phyloP scores from a whole-genome alignment of 2,888 invertebrate species.

The Drosophila anomelani region DNA sequence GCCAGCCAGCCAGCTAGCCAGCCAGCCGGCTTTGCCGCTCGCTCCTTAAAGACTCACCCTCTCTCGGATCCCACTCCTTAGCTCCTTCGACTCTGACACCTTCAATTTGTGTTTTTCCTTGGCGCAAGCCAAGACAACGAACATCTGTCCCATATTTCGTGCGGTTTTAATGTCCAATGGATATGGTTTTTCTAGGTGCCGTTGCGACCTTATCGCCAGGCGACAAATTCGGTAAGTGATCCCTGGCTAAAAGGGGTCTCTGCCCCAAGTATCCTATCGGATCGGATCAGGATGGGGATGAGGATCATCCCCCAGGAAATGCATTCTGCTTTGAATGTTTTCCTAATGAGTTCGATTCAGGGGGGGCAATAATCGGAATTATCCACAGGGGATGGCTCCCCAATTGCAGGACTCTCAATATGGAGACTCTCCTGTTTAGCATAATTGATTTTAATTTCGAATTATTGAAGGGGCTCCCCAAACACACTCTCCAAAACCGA shows the following conservation, averaged over 20 bases:
- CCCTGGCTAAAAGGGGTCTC: constrained; percentile 42
- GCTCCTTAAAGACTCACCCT: constrained; percentile 40
- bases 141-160: constrained; percentile 80
- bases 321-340: constrained; percentile 13
- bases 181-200: constrained; percentile 28
- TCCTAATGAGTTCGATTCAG: constrained; percentile 43
- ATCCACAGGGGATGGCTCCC: constrained; percentile 23
- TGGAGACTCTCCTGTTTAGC: constrained; percentile 46
- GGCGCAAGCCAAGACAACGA: constrained; percentile 75
- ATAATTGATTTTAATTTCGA: constrained; percentile 71
- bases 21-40: constrained; percentile 68
- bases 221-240: constrained; percentile 75
- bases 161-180: constrained; percentile 69
- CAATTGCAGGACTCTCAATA: constrained; percentile 24
- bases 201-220: constrained; percentile 57
- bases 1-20: constrained; percentile 66
- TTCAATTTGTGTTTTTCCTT: constrained; percentile 67
- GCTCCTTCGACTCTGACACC: constrained; percentile 63
- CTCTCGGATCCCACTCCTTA: constrained; percentile 41
- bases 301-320: constrained; percentile 43
- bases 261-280: constrained; percentile 27
- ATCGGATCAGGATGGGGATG: constrained; percentile 3
- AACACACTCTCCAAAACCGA: constrained; percentile 16
- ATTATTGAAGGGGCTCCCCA: constrained; percentile 43
- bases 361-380: constrained; percentile 17